Evolutionary conservation across 2,113 vertebrate genomes (phyloP), one percentile per base, ranked within the genome.

Genomic region (Oreochromis niloticus): DNA sequence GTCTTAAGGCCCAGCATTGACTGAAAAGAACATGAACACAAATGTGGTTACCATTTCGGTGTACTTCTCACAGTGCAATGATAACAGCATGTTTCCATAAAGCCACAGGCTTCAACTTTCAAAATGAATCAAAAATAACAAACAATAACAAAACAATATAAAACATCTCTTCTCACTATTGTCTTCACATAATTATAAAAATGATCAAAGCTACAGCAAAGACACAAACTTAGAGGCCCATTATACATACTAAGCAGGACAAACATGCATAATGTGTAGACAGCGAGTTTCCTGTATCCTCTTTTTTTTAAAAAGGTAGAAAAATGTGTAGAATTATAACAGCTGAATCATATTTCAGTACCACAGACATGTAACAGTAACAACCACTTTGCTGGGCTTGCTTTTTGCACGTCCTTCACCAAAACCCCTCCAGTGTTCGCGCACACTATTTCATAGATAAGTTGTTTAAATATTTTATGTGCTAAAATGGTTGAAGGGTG

Each of bases 401-500:
- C 66, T 71, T 43, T 48, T 50, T 19, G 12, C 41, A 30, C 14
- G 3, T 19, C 3, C 13, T 32, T 59, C 10, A 27, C 61, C 12
- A 59, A 50, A n/a, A 6, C 63, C 22, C 7, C n/a, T 39, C 36
- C 39, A 39, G 24, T 48, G 56, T 85, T 36, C 13, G 14, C 13
- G 6, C 46, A 84, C 39, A 8, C 5, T 22, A 11, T 46, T 85
- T 12, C 68, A 83, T 61, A 66, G 30, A 84, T 84, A 84, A 84
- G 81, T 13, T 85, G 30, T n/a, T 34, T 91, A 34, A 85, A 90
- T 91, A 86, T 93, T 82, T 89, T 46, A 88, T 56, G 30, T 7
- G 43, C 39, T 83, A 52, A 73, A 73, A 36, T 61, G 17, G 48
- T 30, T 32, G 50, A 43, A 78, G 55, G 22, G 84, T 52, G 27